Percentiles rank a stretch among this genome's conserved stretches.
Evolutionary conservation across 2,888 invertebrate species (phyloP).

Genomic region (Drosophila lacicola): DNA sequence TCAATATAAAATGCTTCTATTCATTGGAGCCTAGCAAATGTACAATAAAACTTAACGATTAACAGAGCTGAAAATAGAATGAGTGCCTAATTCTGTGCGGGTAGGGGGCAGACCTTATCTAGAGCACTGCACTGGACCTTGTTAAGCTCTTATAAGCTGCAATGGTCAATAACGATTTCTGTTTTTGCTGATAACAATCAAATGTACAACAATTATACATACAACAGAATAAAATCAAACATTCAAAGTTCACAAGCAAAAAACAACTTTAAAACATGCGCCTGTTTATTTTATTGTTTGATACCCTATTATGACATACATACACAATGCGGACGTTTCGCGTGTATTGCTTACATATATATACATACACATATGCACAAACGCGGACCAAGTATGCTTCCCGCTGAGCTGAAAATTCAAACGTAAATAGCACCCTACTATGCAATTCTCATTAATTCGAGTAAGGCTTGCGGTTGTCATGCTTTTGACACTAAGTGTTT

Average conservation of each 20-base stretch:
- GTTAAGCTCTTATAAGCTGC: not conserved
- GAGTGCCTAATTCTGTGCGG: not conserved
- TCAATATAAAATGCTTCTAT: not conserved
- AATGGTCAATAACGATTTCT: conserved; percentile 26
- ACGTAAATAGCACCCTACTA: not conserved
- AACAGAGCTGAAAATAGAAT: conserved; percentile 20
- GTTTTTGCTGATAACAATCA: conserved; percentile 27
- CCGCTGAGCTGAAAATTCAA: not conserved
- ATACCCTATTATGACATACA: conserved; percentile 4
- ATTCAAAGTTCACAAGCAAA: conserved; percentile 7
- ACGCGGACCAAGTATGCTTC: not conserved
- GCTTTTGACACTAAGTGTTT: not conserved
- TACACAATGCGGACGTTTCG: no score
- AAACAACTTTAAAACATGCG: not conserved
- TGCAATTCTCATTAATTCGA: not conserved
- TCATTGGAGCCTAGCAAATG: not conserved
- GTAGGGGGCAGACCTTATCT: conserved; percentile 26
- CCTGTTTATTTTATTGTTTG: not conserved
- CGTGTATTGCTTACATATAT: no score
- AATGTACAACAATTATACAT: not conserved
- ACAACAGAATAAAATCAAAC: conserved; percentile 12
- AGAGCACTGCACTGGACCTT: conserved; percentile 27
- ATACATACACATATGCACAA: not conserved
- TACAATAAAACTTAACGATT: conserved; percentile 9
- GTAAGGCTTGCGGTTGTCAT: not conserved